Percentiles rank a stretch among this genome's conserved stretches.
Conservation (phyloP, 2,113 vertebrate species). For the Perca schrenkii region DNA sequence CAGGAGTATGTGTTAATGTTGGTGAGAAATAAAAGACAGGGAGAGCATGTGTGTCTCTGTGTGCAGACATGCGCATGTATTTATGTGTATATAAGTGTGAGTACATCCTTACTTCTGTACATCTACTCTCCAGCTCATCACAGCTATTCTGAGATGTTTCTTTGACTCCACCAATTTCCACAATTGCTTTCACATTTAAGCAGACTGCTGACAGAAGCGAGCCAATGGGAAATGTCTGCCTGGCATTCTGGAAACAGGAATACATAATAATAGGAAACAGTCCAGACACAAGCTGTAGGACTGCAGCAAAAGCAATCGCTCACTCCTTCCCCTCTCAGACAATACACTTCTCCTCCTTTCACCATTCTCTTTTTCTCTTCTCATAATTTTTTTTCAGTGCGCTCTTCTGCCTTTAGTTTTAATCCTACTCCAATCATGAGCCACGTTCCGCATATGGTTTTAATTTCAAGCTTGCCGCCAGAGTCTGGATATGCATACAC, state of each 20-base stretch:
- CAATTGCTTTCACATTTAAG: conserved; percentile 82
- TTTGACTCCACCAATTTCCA: conserved; percentile 73
- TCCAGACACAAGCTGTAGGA: conserved; percentile 55
- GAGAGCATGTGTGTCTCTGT: background rate
- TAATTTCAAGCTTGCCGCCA: conserved; percentile 74
- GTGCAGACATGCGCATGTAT: background rate
- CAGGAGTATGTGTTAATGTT: conserved; percentile 6
- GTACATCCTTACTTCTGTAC: conserved; percentile 21
- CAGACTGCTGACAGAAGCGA: conserved; percentile 69
- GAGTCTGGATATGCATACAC: conserved; percentile 55
- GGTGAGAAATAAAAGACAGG: background rate
- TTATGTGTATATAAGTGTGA: background rate
- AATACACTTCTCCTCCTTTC: conserved; percentile 32
- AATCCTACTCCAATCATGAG: conserved; percentile 76
- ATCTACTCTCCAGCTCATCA: conserved; percentile 46
- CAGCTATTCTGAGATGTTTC: conserved; percentile 63
- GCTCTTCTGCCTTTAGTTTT: conserved; percentile 76
- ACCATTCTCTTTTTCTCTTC: conserved; percentile 8
- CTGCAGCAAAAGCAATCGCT: conserved; percentile 55
- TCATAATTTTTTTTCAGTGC: conserved; percentile 15
- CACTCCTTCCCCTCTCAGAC: conserved; percentile 51
- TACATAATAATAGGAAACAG: conserved; percentile 58
- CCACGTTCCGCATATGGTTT: conserved; percentile 74
- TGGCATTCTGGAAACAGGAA: conserved; percentile 66
- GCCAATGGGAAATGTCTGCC: conserved; percentile 71